Base-by-base conservation (phyloP, 2,888 invertebrate genomes). In the Acheta domesticus region DNA sequence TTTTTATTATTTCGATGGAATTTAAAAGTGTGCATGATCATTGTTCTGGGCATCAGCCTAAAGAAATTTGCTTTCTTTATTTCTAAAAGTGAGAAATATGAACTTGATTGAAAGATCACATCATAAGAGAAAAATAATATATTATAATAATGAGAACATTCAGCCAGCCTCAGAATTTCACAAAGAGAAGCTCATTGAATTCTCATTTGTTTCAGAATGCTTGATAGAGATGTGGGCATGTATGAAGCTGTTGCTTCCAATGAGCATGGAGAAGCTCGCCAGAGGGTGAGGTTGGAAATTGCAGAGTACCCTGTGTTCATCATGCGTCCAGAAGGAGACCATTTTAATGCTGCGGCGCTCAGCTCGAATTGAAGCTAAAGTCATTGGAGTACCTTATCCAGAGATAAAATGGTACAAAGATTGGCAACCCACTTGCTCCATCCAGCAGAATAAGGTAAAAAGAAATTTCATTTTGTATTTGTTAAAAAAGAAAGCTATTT, bases 401-500 rank as follows among this genome's bases (percentile, higher is more conserved):
- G 96, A 96, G 83, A 92, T 99, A 83, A 97, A 95, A 87, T 98
- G 98, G 97, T 96, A 94, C 87, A 96, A 97, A 88, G 98, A 99
- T 86, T 99, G 98, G 97, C 94, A 95, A 86, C 97, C 97, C 11
- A n/a, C 86, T 99, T 8, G 93, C 96, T 0, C 90, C 95, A 19
- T 95, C 96, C n/a, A 91, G 93, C 12, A 92, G 98, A 84, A 92
- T 95, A 96, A 95, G 90, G 94, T 96, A 83, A 81, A 3, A 23
- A 21, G 11, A 5, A 3, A 36, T 5, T 36, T 36, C 36, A 36
- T 36, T 5, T 5, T 1, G 23, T 23, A 76, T 21, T 77, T 49
- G 12, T 48, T 5, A n/a, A n/a, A n/a, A n/a, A n/a, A n/a, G n/a
- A n/a, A n/a, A 74, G 5, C 11, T 14, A 74, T 21, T 20, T 1